Percentiles rank a stretch among this genome's conserved stretches.
Evolutionary conservation across 2,113 vertebrate genomes (phyloP).

Genomic region (Spizaetus ornatus): DNA sequence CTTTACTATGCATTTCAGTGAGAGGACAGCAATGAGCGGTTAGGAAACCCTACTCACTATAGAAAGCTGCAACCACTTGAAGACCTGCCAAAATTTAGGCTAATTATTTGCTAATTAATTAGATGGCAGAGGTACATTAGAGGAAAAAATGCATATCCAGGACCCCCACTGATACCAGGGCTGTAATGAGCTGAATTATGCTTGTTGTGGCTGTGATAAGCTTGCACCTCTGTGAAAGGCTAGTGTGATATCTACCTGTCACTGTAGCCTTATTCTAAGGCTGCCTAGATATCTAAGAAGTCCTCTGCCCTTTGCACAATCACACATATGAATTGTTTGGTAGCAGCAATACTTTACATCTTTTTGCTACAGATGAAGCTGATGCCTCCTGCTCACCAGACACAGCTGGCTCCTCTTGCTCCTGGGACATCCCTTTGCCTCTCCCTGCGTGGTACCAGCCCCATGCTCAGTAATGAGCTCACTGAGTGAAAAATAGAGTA

Average conservation of each 20-base stretch:
- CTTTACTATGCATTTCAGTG: not conserved
- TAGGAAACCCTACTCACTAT: not conserved
- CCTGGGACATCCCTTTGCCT: not conserved
- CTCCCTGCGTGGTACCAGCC: not conserved
- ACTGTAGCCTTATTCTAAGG: fast-evolving
- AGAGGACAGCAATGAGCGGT: not conserved
- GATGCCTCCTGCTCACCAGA: not conserved
- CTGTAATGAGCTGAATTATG: not conserved
- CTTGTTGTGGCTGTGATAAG: not conserved
- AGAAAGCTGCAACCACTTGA: not conserved
- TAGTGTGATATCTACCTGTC: not conserved
- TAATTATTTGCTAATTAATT: not conserved
- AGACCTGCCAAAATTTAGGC: not conserved
- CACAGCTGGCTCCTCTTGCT: not conserved
- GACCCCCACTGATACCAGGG: not conserved
- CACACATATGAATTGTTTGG: too few relatives aligned
- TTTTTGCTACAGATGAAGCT: not conserved
- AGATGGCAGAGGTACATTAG: not conserved
- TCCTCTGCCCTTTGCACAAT: not conserved
- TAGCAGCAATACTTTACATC: not conserved
- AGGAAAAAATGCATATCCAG: not conserved
- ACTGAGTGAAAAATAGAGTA: fast-evolving
- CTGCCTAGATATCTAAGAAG: not conserved
- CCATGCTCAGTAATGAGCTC: not conserved
- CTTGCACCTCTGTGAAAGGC: not conserved